These are phyloP conservation scores for Eristalinus aeneus DNA, from an alignment of 2,888 invertebrate genomes.

Conservation along the genomic window DNA sequence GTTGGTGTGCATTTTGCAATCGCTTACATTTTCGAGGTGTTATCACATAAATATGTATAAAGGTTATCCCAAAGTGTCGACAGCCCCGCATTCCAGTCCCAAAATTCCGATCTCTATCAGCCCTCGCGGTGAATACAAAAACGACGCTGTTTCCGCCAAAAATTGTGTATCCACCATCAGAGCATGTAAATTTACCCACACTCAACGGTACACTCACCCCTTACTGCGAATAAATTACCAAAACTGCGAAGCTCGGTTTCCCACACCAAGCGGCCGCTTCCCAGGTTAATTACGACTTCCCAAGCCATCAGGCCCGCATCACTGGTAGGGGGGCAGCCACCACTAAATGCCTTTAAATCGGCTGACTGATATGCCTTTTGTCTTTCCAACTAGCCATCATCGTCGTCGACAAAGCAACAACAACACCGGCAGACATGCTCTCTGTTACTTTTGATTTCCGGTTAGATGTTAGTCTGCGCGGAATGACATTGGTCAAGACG, in stretches of 20 bases:
- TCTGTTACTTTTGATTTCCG: conserved; percentile 61
- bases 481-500: conserved; percentile 61
- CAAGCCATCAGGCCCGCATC: conserved; percentile 7
- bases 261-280: conserved; percentile 40
- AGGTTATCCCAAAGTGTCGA: neutral
- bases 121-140: neutral
- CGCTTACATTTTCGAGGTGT: conserved; percentile 10
- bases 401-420: neutral
- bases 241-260: conserved; percentile 21
- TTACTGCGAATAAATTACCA: conserved; percentile 9
- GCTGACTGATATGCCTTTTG: conserved; percentile 55
- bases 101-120: neutral
- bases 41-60: conserved; percentile 5
- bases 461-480: conserved; percentile 48
- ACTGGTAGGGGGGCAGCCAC: neutral
- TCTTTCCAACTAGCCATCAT: conserved; percentile 5
- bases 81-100: neutral
- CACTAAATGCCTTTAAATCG: conserved; percentile 37
- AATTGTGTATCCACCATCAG: conserved; percentile 3
- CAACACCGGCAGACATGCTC: conserved; percentile 12
- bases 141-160: neutral
- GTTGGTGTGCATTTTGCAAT: neutral
- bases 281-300: conserved; percentile 57
- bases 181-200: conserved; percentile 15
- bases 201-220: conserved; percentile 32